Percentiles rank a stretch among this genome's conserved stretches.
These are phyloP conservation scores for Seriola dumerili DNA, from an alignment of 2,113 vertebrate genomes.

Conservation along the genomic window DNA sequence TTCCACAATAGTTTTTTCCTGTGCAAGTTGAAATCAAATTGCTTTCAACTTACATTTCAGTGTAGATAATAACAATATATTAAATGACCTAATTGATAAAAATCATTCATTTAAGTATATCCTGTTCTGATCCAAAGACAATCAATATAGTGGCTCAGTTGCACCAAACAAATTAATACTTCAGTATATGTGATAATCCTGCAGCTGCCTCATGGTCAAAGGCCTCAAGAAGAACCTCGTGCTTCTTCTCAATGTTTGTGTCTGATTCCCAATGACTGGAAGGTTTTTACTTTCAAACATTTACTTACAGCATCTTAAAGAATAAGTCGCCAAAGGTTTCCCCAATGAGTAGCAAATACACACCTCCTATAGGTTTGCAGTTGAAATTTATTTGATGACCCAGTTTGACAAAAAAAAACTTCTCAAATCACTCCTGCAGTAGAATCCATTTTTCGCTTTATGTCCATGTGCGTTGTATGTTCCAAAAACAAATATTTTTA, in stretches of 20 bases:
- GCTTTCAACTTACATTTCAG: background rate
- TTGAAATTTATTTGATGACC: background rate
- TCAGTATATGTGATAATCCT: background rate
- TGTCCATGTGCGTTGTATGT: background rate
- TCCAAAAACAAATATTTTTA: background rate
- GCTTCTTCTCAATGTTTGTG: background rate
- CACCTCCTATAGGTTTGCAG: no score
- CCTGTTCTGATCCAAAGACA: background rate
- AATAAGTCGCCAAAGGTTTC: background rate
- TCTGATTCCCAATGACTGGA: background rate
- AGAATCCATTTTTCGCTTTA: background rate
- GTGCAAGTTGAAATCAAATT: background rate
- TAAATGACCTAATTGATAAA: no score
- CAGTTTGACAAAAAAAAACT: slow-evolving; percentile 11
- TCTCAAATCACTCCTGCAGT: background rate
- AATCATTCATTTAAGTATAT: background rate
- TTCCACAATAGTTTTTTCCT: background rate
- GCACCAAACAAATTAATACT: background rate
- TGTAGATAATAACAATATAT: background rate
- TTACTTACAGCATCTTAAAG: background rate
- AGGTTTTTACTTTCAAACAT: background rate
- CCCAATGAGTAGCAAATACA: background rate
- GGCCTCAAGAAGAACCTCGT: background rate
- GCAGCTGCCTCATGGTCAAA: background rate
- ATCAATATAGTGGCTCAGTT: background rate